Conservation (phyloP, 2,113 vertebrate species). For the Pluvianellus socialis region DNA sequence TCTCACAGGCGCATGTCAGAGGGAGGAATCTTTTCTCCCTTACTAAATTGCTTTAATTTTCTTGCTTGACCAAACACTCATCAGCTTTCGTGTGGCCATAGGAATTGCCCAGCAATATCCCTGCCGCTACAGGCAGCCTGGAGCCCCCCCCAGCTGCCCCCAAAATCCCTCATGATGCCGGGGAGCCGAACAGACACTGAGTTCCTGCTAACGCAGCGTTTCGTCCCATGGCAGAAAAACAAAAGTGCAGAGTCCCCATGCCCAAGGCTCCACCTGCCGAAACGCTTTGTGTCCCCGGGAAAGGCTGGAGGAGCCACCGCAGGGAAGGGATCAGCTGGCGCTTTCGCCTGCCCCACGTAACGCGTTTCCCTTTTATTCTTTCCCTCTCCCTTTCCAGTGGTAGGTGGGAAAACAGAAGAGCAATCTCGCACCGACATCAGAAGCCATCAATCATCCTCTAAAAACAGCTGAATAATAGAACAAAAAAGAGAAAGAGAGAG, state of each 20-base stretch:
- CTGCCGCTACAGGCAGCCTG: not conserved
- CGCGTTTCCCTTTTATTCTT: not conserved
- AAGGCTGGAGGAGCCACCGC: not conserved
- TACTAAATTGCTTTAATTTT: not conserved
- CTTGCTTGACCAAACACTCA: not conserved
- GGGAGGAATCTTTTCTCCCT: not conserved
- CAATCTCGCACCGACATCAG: not conserved
- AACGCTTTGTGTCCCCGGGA: not conserved
- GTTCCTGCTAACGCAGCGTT: rapidly evolving
- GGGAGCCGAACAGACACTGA: not conserved
- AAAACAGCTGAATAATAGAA: slow-evolving; percentile 39
- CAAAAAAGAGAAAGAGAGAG: not conserved
- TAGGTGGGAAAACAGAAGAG: not conserved
- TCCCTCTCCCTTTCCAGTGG: not conserved
- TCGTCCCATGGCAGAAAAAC: not conserved
- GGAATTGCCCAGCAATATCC: not conserved
- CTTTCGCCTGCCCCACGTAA: not conserved
- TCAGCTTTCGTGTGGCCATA: not conserved
- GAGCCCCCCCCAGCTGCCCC: not conserved
- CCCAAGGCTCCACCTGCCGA: not conserved
- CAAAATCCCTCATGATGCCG: rapidly evolving
- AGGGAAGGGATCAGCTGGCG: not conserved
- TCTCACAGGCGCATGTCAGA: rapidly evolving
- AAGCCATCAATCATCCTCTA: slow-evolving; percentile 33
- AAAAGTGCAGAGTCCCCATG: not conserved